These are phyloP conservation scores for Aphyosemion australe DNA, from an alignment of 2,113 vertebrate species.

Conservation along the genomic window DNA sequence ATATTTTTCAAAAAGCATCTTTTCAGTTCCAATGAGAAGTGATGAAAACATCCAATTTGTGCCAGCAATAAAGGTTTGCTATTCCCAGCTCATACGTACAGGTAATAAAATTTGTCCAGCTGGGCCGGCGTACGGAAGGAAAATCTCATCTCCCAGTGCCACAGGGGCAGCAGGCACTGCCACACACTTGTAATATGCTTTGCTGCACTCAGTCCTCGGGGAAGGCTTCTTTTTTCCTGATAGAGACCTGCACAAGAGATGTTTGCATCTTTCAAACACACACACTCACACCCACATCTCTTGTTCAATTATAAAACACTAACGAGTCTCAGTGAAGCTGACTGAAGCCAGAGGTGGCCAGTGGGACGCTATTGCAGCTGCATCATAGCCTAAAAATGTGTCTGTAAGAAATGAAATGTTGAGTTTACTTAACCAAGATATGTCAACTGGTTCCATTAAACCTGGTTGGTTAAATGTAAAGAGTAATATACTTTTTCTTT, in stretches of 20 bases:
- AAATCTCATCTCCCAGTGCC: constrained; percentile 56
- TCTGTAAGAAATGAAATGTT: constrained; percentile 6
- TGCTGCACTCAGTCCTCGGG: constrained; percentile 27
- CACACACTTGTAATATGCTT: constrained; percentile 44
- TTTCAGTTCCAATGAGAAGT: constrained; percentile 19
- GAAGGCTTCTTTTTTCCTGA: constrained; percentile 23
- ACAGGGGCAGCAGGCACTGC: constrained; percentile 34
- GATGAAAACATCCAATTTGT: constrained; percentile 45
- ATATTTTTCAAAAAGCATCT: constrained; percentile 14
- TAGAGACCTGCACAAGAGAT: constrained; percentile 28
- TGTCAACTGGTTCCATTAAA: background rate
- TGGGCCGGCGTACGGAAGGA: constrained; percentile 20
- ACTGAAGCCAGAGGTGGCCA: constrained; percentile 28
- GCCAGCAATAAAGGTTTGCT: constrained; percentile 56
- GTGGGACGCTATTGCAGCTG: constrained; percentile 1
- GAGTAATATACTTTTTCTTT: too few species aligned
- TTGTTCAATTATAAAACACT: constrained; percentile 38
- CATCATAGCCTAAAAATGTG: constrained; percentile 28
- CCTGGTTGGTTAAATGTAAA: too few species aligned
- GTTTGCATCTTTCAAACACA: constrained; percentile 28
- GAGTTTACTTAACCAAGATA: background rate
- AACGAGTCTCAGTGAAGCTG: constrained; percentile 56
- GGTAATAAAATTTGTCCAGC: constrained; percentile 52
- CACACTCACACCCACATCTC: constrained; percentile 17
- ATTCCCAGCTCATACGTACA: constrained; percentile 51